Evolutionary conservation across 2,113 vertebrate genomes (phyloP), one percentile per base, ranked within the genome.

Genomic region (Pteruthius melanotis): DNA sequence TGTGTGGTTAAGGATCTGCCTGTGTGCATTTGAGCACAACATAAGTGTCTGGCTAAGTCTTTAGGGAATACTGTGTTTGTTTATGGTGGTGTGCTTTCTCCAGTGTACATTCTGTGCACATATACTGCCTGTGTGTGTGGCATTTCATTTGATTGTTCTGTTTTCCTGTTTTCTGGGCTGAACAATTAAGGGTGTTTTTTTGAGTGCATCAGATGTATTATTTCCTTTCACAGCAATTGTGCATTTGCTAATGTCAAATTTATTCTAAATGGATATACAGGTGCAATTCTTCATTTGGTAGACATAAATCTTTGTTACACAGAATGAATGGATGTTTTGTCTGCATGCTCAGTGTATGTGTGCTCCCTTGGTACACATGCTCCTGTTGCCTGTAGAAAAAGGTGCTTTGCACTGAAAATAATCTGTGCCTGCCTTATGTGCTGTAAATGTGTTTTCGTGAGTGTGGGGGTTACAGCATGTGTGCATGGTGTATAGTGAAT

Each of bases 101-200:
- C 63, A 28, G 57, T 4, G 15, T 52, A 23, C 52, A 24, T 64
- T 71, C 66, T 37, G 76, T 86, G 47, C 39, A 19, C 42, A 35
- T 26, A 14, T n/a, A 50, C 16, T 39, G 21, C 28, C 10, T 54
- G 2, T 15, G 23, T 63, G 45, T 37, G 50, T 90, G 68, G 71
- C 53, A 35, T 44, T 90, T 70, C 26, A 47, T 77, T 52, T 75
- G 56, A 72, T 75, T 90, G 57, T 82, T 87, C 78, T 87, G 54
- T 69, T 90, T 87, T 91, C 65, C 78, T 96, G 23, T 93, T 92
- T 83, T 94, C 72, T 89, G 49, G 31, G 24, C 53, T 56, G n/a
- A 87, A 90, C 68, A 78, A 71, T 80, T 74, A 85, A 59, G 35
- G 39, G n/a, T 78, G 40, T 10, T 75, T 87, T 60, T 52, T 69